Percentiles rank a stretch among this genome's conserved stretches.
Evolutionary conservation across 2,888 invertebrate genomes (phyloP).

Genomic region (Caenorhabditis parvicauda): DNA sequence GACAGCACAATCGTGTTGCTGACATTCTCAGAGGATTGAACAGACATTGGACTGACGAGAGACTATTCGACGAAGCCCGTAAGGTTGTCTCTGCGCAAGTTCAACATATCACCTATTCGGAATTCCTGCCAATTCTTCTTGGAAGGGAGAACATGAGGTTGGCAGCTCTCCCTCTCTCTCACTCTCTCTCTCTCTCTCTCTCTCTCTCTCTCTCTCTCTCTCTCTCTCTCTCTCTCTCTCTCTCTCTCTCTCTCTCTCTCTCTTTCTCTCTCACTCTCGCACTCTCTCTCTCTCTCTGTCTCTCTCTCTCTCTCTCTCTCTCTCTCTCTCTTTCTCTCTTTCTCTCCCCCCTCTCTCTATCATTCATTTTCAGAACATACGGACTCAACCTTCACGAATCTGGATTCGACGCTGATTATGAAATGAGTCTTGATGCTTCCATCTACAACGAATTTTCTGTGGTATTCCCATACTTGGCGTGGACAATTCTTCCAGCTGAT

Average conservation of each 20-base stretch:
- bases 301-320: too few relatives aligned
- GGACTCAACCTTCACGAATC: slow-evolving; percentile 76
- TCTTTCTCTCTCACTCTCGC: too few relatives aligned
- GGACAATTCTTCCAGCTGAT: slow-evolving; percentile 39
- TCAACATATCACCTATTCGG: slow-evolving; percentile 67
- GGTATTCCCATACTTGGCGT: slow-evolving; percentile 44
- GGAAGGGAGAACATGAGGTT: slow-evolving; percentile 53
- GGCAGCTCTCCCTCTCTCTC: too few relatives aligned
- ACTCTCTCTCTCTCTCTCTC: too few relatives aligned
- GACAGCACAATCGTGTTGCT: slow-evolving; percentile 61
- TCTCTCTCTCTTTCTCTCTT: too few relatives aligned
- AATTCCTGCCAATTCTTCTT: slow-evolving; percentile 62
- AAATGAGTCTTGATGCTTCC: slow-evolving; percentile 73
- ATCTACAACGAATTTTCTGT: slow-evolving; percentile 65
- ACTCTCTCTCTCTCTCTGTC: too few relatives aligned
- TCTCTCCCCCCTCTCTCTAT: too few relatives aligned
- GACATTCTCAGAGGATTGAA: slow-evolving; percentile 49
- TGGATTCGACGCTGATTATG: slow-evolving; percentile 67
- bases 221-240: too few relatives aligned
- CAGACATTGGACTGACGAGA: slow-evolving; percentile 60
- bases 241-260: too few relatives aligned
- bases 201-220: too few relatives aligned
- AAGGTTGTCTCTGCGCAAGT: slow-evolving; percentile 67
- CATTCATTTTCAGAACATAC: slow-evolving; percentile 66
- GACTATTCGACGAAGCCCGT: slow-evolving; percentile 63